Conservation (phyloP, 2,797 vertebrate genomes). For the Valencia hispanica region DNA sequence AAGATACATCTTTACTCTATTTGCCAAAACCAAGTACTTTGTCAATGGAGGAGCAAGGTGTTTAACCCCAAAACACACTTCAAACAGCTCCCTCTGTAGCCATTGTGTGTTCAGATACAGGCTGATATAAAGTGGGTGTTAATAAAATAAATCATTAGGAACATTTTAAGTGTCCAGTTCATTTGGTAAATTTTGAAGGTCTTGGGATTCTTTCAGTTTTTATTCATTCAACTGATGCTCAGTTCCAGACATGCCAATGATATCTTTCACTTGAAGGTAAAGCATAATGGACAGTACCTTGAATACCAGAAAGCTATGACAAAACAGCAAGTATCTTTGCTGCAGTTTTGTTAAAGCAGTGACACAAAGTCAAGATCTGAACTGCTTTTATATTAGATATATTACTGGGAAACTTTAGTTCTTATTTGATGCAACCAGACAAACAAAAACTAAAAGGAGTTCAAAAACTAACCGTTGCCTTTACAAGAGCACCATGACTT, state of each 20-base stretch:
- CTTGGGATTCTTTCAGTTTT: neutral
- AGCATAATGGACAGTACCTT: neutral
- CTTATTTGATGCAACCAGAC: constrained; percentile 30
- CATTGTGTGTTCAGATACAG: constrained; percentile 3
- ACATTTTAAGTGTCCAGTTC: neutral
- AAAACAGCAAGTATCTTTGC: neutral
- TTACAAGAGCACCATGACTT: constrained; percentile 36
- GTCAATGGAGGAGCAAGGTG: neutral
- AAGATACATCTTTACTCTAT: neutral
- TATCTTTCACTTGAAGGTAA: constrained; percentile 3
- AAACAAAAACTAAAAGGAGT: constrained; percentile 24
- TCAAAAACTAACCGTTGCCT: constrained; percentile 41
- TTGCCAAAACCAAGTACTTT: neutral
- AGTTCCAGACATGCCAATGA: neutral
- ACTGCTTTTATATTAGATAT: neutral
- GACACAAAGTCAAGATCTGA: constrained; percentile 10
- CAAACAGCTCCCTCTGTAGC: neutral
- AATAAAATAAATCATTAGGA: constrained; percentile 1
- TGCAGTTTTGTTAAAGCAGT: constrained; percentile 21
- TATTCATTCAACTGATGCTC: neutral
- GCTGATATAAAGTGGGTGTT: constrained; percentile 5
- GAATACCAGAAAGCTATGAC: neutral
- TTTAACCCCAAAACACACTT: neutral
- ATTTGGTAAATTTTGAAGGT: neutral
- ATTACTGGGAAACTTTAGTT: neutral